Conservation (phyloP, 2,888 invertebrate species). For the Eristalis arbustorum region DNA sequence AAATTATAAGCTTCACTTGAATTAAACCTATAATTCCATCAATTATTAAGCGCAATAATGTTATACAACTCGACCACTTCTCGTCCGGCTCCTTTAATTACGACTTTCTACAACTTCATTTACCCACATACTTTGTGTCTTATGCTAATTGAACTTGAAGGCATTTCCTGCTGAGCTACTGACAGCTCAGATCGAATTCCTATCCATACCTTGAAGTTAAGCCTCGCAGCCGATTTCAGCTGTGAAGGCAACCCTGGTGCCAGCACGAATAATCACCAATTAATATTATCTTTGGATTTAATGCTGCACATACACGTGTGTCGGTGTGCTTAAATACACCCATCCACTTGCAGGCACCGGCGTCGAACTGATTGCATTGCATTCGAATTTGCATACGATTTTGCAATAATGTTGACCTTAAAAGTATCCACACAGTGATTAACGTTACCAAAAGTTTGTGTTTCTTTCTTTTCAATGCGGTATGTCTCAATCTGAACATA, state of each 20-base stretch:
- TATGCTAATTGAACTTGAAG: neutral
- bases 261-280: constrained; percentile 26
- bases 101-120: neutral
- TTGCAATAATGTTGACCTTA: constrained; percentile 49
- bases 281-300: constrained; percentile 24
- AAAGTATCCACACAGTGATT: constrained; percentile 36
- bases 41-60: neutral
- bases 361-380: constrained; percentile 27
- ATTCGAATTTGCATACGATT: constrained; percentile 45
- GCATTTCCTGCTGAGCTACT: neutral
- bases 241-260: neutral
- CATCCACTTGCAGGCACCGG: neutral
- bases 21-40: neutral
- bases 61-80: neutral
- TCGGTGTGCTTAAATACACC: neutral
- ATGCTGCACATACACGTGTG: constrained; percentile 6
- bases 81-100: neutral
- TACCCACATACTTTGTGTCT: neutral
- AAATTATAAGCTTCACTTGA: neutral
- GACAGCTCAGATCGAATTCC: neutral
- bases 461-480: constrained; percentile 7
- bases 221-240: neutral
- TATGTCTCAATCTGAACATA: constrained; percentile 15
- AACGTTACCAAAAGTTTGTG: constrained; percentile 24
- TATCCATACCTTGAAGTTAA: neutral